Percentiles rank a stretch among this genome's conserved stretches.
Conservation (phyloP, 2,113 vertebrate species). For the Pomatostomus ruficeps region DNA sequence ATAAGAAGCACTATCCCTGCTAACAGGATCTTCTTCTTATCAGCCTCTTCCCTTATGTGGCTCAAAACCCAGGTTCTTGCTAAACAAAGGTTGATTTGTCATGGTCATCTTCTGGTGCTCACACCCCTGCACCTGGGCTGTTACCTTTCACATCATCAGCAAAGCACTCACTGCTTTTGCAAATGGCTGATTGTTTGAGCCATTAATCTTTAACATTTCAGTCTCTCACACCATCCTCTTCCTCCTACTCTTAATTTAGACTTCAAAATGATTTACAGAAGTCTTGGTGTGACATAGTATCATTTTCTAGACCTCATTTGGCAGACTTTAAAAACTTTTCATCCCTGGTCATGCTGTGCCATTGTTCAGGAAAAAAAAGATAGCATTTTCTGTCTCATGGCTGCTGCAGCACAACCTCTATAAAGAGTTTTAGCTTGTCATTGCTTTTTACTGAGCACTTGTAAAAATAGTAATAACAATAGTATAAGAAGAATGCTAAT, state of each 20-base stretch:
- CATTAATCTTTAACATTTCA: background rate
- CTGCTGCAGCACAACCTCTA: background rate
- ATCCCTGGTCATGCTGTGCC: background rate
- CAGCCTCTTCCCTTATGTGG: background rate
- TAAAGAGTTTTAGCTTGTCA: background rate
- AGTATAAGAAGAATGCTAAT: background rate
- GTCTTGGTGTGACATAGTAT: background rate
- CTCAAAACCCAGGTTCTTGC: background rate
- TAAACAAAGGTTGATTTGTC: background rate
- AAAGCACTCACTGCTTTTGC: background rate
- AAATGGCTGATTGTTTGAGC: background rate
- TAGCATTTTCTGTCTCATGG: background rate
- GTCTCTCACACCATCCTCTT: background rate
- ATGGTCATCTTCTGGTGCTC: background rate
- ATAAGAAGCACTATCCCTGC: background rate
- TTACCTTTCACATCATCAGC: background rate
- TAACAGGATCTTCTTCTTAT: background rate
- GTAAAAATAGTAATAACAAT: background rate
- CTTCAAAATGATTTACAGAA: background rate
- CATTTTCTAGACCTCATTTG: background rate
- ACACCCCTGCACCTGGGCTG: accelerated
- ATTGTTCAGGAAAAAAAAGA: background rate
- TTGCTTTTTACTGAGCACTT: background rate
- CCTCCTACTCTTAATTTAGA: background rate
- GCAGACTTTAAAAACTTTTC: background rate